phyloP scores from a whole-genome alignment of 2,113 vertebrate species.

The cattle (Bos taurus) region ARS-UCD2.0 NC_037335.1:14945501-14946000 shows the following conservation, averaged over 20 bases:
- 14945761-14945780: neutral
- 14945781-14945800: neutral
- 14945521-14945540: neutral
- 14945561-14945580: neutral
- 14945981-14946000: conserved; percentile 18
- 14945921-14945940: conserved; percentile 30
- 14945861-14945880: neutral
- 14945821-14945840: neutral
- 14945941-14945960: conserved; percentile 15
- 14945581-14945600: neutral
- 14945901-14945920: neutral
- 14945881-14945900: neutral
- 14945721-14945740: neutral
- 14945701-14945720: neutral
- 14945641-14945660: neutral
- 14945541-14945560: neutral
- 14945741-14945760: neutral
- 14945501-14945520: neutral
- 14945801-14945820: neutral
- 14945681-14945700: neutral
- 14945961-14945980: neutral
- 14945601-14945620: neutral
- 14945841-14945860: neutral
- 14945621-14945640: neutral
- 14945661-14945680: neutral